These are phyloP conservation scores for Neogobius melanostomus DNA, from an alignment of 2,113 vertebrate genomes.

Conservation along the genomic window DNA sequence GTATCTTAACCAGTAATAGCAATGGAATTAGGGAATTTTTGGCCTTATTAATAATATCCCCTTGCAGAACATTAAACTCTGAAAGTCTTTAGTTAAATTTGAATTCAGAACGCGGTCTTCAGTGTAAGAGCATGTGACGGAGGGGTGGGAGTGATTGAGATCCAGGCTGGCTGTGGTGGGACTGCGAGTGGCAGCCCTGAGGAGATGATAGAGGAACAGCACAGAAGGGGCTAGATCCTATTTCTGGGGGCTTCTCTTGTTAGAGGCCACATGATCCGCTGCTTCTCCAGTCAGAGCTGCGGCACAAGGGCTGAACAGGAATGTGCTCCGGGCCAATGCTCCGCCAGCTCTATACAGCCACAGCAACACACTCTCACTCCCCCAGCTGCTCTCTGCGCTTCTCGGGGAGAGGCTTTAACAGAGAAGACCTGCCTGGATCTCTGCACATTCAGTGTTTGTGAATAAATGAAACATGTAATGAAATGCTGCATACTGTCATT, in stretches of 20 bases:
- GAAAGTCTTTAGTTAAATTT: too few relatives aligned
- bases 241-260: constrained; percentile 54
- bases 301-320: constrained; percentile 50
- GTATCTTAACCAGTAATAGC: background rate
- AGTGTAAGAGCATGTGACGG: constrained; percentile 31
- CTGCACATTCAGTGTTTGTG: background rate
- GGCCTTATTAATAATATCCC: background rate
- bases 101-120: background rate
- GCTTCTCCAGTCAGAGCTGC: constrained; percentile 47
- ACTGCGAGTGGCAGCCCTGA: constrained; percentile 5
- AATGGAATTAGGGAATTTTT: background rate
- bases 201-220: constrained; percentile 16
- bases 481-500: background rate
- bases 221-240: constrained; percentile 25
- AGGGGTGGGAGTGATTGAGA: constrained; percentile 18
- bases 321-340: constrained; percentile 50
- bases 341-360: constrained; percentile 33
- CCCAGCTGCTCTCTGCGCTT: constrained; percentile 30
- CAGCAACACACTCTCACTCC: constrained; percentile 49
- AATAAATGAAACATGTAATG: background rate
- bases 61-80: background rate
- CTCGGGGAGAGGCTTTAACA: background rate
- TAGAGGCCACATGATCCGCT: constrained; percentile 59
- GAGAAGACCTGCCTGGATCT: background rate
- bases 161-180: constrained; percentile 11